Base-by-base conservation (phyloP, 2,888 invertebrate species). In the Netelia fuscicornis region DNA sequence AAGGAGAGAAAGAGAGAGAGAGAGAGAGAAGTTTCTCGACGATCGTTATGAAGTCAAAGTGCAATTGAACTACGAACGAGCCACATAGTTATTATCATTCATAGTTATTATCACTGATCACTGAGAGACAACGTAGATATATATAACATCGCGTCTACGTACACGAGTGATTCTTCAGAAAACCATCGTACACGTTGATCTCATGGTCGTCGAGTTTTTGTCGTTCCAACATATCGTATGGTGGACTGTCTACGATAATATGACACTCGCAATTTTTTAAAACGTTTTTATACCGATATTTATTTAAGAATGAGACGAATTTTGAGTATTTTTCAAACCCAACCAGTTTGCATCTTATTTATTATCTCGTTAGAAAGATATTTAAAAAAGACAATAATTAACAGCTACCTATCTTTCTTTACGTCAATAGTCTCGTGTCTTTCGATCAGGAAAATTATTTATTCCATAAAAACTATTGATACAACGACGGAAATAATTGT, bases 1-100 rank as follows among this genome's bases (percentile, higher is more conserved):
- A 17, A 17, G 17, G 17, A 17, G 17, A 17, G 17, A 17, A 0
- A 17, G 17, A 17, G 17, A 17, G 0, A 17, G 17, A 17, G 17
- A 17, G 17, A 17, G 17, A 17, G 17, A 17, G 17, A 17, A 17
- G 17, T 52, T 52, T 56, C 20, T 56, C 20, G 17, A 56, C 17
- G 44, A 67, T 67, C 20, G 54, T 76, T 42, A 58, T 23, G 5
- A 23, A 44, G 48, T 67, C 77, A 60, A 77, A 77, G 44, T 68
- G 58, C 77, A 68, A 77, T 60, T 56, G 23, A 20, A 13, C 44
- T 20, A 10, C 17, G 54, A 17, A 8, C 2, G 11, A 65, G 20
- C 30, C 54, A 48, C 20, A 37, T 52, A 42, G 20, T 20, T 48
- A 48, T 48, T 48, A 48, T 10, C 58, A 60, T 2, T 75, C 25